These are phyloP conservation scores for Nemoura dubitans DNA, from an alignment of 2,888 invertebrate species.

Conservation along the genomic window DNA sequence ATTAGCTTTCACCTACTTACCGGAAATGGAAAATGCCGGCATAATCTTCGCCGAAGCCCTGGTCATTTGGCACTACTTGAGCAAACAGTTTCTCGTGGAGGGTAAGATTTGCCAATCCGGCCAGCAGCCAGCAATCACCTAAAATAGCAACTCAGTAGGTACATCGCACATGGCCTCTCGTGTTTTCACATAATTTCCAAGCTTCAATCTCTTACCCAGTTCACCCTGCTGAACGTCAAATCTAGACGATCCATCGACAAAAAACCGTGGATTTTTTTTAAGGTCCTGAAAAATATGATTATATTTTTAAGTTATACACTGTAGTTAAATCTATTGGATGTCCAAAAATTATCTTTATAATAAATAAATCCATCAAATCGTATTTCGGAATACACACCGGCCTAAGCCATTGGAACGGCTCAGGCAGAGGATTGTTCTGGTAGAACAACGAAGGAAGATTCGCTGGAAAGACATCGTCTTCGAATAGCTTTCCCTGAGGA, in stretches of 20 bases:
- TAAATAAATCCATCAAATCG: too few relatives aligned
- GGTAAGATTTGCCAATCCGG: conserved; percentile 66
- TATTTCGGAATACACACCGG: conserved; percentile 57
- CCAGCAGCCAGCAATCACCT: conserved; percentile 68
- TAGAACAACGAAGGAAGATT: conserved; percentile 65
- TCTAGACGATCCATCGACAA: conserved; percentile 65
- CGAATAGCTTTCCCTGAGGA: conserved; percentile 66
- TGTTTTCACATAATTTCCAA: not conserved
- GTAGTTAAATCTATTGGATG: too few relatives aligned
- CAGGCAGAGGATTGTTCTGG: conserved; percentile 57
- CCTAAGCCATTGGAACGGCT: conserved; percentile 65
- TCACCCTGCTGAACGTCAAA: conserved; percentile 71
- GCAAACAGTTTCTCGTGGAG: conserved; percentile 63
- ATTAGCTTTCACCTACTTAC: conserved; percentile 50
- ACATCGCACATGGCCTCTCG: not conserved
- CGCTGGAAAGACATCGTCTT: conserved; percentile 73
- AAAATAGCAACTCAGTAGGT: conserved; percentile 42
- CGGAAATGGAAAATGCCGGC: conserved; percentile 65
- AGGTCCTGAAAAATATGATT: conserved; percentile 57
- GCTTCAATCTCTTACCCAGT: conserved; percentile 60
- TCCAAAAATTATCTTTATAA: too few relatives aligned
- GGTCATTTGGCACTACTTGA: conserved; percentile 66
- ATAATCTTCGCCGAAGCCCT: conserved; percentile 65
- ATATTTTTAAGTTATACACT: not conserved
- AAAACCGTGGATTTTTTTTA: conserved; percentile 61